Evolutionary conservation across 2,797 vertebrate genomes (phyloP), one percentile per base, ranked within the genome.

Genomic region (Gambusia yucatana): DNA sequence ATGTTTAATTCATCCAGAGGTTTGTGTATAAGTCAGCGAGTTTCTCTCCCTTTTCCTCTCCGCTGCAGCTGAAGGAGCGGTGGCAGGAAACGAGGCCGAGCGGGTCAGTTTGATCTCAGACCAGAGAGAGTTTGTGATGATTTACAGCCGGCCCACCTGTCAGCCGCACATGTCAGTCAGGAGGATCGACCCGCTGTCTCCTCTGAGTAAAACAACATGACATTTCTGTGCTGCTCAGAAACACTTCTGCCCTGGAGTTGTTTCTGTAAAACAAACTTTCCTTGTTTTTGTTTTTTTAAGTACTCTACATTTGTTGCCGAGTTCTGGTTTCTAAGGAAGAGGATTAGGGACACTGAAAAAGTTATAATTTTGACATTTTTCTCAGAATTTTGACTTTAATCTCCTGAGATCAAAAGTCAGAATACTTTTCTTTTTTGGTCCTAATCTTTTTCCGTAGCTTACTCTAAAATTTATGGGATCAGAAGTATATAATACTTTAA

Each of bases 1-100:
- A 89, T 91, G 86, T 89, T 91, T 92, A 90, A 93, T 92, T 91
- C 86, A 93, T 88, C 82, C 59, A n/a, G 79, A 63, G 48, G 61
- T 84, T 80, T 74, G 72, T 84, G 81, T 82, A 74, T 75, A 86
- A 91, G 86, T 77, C 79, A 82, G 74, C 47, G 65, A 5, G 82
- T 61, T 47, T 44, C 77, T 77, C 80, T 81, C 84, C 84, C 84
- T 87, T 77, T 84, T 88, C 84, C 73, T 79, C 57, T 77, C 39
- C 22, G 20, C 77, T 7, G 75, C 28, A 76, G 81, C 81, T 47
- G 79, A 71, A 39, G 44, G 14, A 20, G 1, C 10, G 6, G 13
- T 0, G 10, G 41, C 79, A 81, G 82, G 88, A 86, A 81, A 76
- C 71, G 70, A 44, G 55, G 80, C n/a, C 65, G 0, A 43, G 73